Evolutionary conservation across 2,113 vertebrate genomes (phyloP).

Genomic region (Stigmatopora argus): DNA sequence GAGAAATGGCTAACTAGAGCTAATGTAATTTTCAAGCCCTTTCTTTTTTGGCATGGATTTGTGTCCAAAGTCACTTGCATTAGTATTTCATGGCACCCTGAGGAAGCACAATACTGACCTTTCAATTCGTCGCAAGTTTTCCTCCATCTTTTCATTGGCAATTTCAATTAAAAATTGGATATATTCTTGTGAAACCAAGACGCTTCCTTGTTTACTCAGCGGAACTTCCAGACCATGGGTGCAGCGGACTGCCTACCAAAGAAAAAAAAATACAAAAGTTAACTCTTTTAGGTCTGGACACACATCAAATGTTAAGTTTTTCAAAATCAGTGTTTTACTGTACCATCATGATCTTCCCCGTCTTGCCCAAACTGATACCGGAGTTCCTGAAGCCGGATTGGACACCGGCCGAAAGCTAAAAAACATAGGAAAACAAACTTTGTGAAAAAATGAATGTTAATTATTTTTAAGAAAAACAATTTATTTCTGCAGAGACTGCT

Average conservation of each 20-base stretch:
- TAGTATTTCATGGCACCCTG: too few relatives aligned
- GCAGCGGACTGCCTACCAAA: constrained; percentile 82
- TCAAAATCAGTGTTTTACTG: not conserved
- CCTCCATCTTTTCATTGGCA: constrained; percentile 90
- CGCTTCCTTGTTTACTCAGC: constrained; percentile 72
- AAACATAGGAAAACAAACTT: not conserved
- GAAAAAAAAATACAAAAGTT: too few relatives aligned
- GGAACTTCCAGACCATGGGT: constrained; percentile 92
- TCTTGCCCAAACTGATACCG: constrained; percentile 83
- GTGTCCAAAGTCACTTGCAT: too few relatives aligned
- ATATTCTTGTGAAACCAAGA: constrained; percentile 83
- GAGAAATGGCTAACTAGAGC: too few relatives aligned
- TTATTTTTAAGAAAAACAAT: too few relatives aligned
- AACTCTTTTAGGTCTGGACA: too few relatives aligned
- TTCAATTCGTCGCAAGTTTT: constrained; percentile 81
- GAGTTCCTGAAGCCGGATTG: constrained; percentile 92
- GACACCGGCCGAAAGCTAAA: constrained; percentile 80
- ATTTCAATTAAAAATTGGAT: constrained; percentile 76
- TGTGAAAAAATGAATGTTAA: too few relatives aligned
- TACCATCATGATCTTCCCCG: constrained; percentile 88
- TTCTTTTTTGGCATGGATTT: too few relatives aligned
- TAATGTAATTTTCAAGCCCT: too few relatives aligned
- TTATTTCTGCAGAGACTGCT: too few relatives aligned
- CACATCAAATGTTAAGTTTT: not conserved
- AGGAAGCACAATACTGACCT: constrained; percentile 66